Percentiles rank a stretch among this genome's conserved stretches.
Conservation (phyloP, 2,113 vertebrate species). For the Cyphomyrus discorhynchus region DNA sequence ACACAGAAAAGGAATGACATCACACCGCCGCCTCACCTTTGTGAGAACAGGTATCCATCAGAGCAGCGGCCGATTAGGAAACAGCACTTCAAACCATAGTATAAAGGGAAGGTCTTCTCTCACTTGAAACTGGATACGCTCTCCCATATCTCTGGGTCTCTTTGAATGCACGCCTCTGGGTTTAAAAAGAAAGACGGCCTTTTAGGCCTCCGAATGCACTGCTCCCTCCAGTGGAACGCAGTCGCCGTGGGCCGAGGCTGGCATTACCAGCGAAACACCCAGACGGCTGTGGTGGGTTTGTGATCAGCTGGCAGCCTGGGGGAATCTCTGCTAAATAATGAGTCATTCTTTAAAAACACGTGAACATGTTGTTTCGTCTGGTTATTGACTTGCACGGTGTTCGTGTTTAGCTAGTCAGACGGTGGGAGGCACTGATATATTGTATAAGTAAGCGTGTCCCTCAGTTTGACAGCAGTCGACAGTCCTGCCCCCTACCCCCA, state of each 20-base stretch:
- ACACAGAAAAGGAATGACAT: slow-evolving; percentile 15
- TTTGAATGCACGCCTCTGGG: slow-evolving; percentile 62
- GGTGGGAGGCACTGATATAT: background rate
- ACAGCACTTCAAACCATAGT: slow-evolving; percentile 33
- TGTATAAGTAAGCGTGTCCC: background rate
- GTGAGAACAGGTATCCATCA: background rate
- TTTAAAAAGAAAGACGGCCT: slow-evolving; percentile 60
- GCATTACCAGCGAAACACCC: slow-evolving; percentile 35
- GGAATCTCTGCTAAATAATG: background rate
- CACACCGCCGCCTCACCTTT: slow-evolving; percentile 12
- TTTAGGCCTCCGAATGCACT: slow-evolving; percentile 54
- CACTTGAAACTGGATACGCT: slow-evolving; percentile 55
- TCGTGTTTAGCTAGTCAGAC: background rate
- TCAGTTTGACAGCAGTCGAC: background rate
- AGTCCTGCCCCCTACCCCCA: background rate
- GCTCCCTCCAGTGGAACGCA: slow-evolving; percentile 34
- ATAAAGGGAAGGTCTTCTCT: slow-evolving; percentile 29
- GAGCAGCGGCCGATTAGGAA: slow-evolving; percentile 16
- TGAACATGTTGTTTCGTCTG: background rate
- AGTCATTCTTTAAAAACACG: background rate
- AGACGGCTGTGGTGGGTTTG: background rate
- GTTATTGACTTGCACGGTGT: background rate
- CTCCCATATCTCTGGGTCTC: slow-evolving; percentile 56
- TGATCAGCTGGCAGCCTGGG: background rate
- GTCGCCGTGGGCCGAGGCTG: background rate